Conservation (phyloP, 2,888 invertebrate species). For the Caenorhabditis panamensis region DNA sequence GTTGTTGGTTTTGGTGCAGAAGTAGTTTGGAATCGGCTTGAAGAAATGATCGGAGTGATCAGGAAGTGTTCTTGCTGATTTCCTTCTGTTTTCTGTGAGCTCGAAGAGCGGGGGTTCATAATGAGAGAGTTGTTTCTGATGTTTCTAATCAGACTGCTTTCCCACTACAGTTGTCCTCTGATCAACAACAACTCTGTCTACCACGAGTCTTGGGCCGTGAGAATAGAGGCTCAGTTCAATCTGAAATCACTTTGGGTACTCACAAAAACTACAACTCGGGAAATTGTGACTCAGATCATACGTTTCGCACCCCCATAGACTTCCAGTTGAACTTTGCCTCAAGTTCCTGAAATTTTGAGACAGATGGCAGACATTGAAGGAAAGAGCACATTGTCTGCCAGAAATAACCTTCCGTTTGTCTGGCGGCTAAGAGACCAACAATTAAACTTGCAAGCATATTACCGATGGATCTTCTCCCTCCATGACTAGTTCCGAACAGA, state of each 20-base stretch:
- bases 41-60: background rate
- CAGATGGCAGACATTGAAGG: slow-evolving; percentile 4
- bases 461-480: background rate
- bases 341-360: background rate
- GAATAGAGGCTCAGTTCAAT: background rate
- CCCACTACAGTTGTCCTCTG: background rate
- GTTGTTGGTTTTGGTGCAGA: background rate
- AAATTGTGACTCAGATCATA: too few species aligned
- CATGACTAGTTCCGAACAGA: background rate
- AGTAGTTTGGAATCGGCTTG: background rate
- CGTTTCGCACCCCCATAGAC: background rate
- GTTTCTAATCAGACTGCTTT: background rate
- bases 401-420: background rate
- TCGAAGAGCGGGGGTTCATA: background rate
- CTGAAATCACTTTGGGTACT: background rate
- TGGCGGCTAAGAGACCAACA: slow-evolving; percentile 11
- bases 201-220: too few species aligned
- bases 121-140: background rate
- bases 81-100: background rate
- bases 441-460: background rate
- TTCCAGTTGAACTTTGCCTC: background rate
- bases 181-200: background rate
- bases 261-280: too few species aligned
- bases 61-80: background rate
- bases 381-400: slow-evolving; percentile 7